Base-by-base conservation (phyloP, 2,113 vertebrate species). In the Sebastes fasciatus region DNA sequence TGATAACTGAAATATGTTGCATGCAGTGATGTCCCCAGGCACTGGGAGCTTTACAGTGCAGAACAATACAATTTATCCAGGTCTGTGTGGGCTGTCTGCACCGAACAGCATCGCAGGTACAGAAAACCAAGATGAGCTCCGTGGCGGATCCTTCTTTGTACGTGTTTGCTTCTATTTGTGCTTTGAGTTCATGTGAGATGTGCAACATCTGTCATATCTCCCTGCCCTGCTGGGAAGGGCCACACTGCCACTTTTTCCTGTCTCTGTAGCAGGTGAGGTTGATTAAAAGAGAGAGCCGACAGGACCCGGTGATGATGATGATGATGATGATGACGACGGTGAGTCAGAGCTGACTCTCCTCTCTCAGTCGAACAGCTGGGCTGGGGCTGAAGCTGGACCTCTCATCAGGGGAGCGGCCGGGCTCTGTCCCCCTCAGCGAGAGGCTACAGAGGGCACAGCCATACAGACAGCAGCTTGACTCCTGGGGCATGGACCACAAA, bases 401-500 rank as follows among this genome's bases (percentile, higher is more conserved):
- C 74, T 83, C 84, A 77, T 74, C 84, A 61, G 74, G 84, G 68
- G 68, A 78, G 76, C 10, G 34, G 72, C 57, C 57, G 45, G 62
- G 45, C 84, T 71, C 65, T 63, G 49, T 74, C 81, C 75, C 79
- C 81, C 70, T 86, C 84, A 82, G 85, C 49, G 48, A 77, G 77
- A 76, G 74, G 81, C 88, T 79, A 62, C 79, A 72, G 82, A 90
- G 86, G 87, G 85, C 86, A 88, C 86, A 83, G 75, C 87, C 85
- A 51, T 66, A 81, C 87, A 93, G 83, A 90, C 90, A 89, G 84
- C 90, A 90, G 89, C 85, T 91, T 92, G 91, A 93, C 89, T 92
- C 88, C 83, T 64, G 83, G 89, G 91, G 78, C 91, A 88, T 46
- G 57, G 79, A 89, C 83, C 89, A 89, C 83, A 88, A 83, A 88